Evolutionary conservation across 2,113 vertebrate species (phyloP).

Genomic region (Capra hircus): DNA sequence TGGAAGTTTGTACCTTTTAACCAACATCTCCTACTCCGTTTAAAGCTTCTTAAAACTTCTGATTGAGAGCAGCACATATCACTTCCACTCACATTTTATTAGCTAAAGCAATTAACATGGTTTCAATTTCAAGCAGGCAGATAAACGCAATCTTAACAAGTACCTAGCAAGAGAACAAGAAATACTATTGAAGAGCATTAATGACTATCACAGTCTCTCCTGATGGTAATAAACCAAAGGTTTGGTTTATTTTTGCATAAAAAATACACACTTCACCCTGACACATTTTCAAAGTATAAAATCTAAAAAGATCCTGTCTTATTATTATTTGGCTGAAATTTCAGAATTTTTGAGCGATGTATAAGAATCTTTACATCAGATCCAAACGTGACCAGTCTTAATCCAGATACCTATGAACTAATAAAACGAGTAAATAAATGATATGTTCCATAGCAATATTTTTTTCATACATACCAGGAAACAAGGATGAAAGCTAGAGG

Average conservation of each 20-base stretch:
- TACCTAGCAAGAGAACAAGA: neutral
- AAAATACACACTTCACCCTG: neutral
- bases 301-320: neutral
- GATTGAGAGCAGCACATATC: neutral
- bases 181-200: neutral
- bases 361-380: neutral
- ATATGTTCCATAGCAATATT: neutral
- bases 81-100: neutral
- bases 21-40: neutral
- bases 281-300: neutral
- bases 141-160: neutral
- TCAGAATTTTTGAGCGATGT: neutral
- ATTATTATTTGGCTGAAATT: neutral
- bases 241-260: neutral
- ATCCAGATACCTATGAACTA: neutral
- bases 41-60: neutral
- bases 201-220: neutral
- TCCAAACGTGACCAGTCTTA: neutral
- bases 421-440: neutral
- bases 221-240: neutral
- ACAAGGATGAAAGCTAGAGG: neutral
- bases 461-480: neutral
- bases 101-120: neutral
- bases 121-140: neutral
- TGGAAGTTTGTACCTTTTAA: neutral